These are phyloP conservation scores for Stenchaetothrips biformis DNA, from an alignment of 2,888 invertebrate species.

Conservation along the genomic window DNA sequence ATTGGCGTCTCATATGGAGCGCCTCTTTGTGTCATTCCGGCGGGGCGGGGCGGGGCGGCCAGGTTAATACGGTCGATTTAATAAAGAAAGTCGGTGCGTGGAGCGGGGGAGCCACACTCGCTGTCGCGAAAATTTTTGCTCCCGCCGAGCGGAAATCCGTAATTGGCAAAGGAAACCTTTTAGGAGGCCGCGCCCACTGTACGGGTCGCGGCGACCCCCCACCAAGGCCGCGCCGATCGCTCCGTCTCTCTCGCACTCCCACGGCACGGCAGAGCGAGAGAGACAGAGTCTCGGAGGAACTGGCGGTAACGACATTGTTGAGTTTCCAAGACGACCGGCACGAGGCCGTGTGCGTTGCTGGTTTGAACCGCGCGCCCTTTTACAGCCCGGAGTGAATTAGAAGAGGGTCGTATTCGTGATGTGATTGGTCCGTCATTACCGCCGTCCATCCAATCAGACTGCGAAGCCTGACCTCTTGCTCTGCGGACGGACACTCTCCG, in stretches of 20 bases:
- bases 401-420: no score
- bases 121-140: background rate
- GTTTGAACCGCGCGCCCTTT: no score
- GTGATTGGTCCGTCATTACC: no score
- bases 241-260: background rate
- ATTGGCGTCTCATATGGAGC: background rate
- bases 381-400: no score
- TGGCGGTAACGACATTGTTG: no score
- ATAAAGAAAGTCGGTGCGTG: background rate
- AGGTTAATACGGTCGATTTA: background rate
- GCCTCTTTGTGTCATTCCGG: background rate
- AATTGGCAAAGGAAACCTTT: slow-evolving; percentile 1
- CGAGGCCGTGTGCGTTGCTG: no score
- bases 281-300: background rate
- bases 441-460: no score
- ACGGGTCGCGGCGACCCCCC: background rate
- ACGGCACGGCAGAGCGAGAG: background rate
- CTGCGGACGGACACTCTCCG: no score
- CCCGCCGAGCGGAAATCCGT: background rate
- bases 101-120: background rate
- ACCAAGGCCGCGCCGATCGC: background rate
- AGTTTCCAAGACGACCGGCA: no score
- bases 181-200: background rate
- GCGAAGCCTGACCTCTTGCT: no score
- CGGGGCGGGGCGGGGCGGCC: no score